Base-by-base conservation (phyloP, 2,797 vertebrate species). In the Leptodactylus fallax region DNA sequence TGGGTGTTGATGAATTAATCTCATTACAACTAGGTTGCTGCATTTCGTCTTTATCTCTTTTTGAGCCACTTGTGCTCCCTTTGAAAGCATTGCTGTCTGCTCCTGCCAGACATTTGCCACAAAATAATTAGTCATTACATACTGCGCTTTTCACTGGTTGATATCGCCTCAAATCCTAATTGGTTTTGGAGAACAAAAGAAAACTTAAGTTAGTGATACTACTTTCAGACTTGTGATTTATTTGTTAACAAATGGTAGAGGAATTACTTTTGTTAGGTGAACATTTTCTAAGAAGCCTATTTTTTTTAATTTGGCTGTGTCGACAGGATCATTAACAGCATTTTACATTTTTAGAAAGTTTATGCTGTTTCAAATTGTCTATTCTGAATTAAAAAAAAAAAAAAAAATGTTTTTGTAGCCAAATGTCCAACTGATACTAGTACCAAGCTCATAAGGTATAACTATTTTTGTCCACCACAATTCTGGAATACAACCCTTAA, bases 1-100 rank as follows among this genome's bases (percentile, higher is more conserved):
- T 86, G 85, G 85, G 76, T 79, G 61, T 85, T 77, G 83, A 85
- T 85, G 58, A 78, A 78, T 78, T 78, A 65, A 78, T 85, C 45
- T 63, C 72, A 85, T 77, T 77, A 85, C 82, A 58, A 84, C 72
- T 49, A 85, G 83, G 47, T 76, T 21, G 63, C 60, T 53, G 17
- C 74, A 27, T 78, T 85, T 78, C 58, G 65, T 78, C 74, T 79
- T 58, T 78, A 53, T 77, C 74, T 85, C n/a, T 63, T 78, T 65
- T 45, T 63, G 71, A 77, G 14, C 36, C 83, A 85, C 72, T 61
- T 63, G 56, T 85, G 13, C 72, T 77, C 83, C 45, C 45, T 85
- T 78, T 76, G 72, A 85, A 85, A 77, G 21, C 58, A 76, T 63
- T 77, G 25, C 83, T 61, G 58, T 78, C 83, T 78, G 49, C 23